Evolutionary conservation across 2,888 invertebrate genomes (phyloP).

Genomic region (Ceriagrion tenellum): DNA sequence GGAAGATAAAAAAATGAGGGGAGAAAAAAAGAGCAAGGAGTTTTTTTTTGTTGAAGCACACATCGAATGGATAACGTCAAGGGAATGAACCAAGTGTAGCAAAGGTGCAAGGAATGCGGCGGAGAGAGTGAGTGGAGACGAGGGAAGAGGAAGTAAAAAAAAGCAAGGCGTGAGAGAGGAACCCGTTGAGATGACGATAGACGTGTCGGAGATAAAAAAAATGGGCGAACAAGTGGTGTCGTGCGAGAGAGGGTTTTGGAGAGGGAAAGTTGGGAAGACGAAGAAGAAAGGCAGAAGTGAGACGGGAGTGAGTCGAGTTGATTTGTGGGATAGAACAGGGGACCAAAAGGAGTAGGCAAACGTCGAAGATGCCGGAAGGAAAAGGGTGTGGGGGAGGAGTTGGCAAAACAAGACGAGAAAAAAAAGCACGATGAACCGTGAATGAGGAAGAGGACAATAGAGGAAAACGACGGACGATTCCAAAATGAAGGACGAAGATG

Average conservation of each 20-base stretch:
- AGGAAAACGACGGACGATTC: not conserved
- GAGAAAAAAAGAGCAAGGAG: not conserved
- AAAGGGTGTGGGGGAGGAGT: not conserved
- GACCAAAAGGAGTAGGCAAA: not conserved
- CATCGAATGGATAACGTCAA: not conserved
- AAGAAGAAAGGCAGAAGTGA: not conserved
- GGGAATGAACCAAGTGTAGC: not conserved
- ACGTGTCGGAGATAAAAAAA: not conserved
- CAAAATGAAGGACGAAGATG: not conserved
- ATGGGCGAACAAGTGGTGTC: not conserved
- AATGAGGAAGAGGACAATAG: not conserved
- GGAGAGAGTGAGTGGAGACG: not conserved
- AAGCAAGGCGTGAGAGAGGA: not conserved
- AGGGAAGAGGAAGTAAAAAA: not conserved
- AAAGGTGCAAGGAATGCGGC: not conserved
- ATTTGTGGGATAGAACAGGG: not conserved
- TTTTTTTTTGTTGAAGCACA: not conserved
- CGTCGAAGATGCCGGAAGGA: not conserved
- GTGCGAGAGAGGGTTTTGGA: not conserved
- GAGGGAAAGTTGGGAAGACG: not conserved
- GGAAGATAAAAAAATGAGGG: not conserved
- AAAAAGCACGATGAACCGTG: no score
- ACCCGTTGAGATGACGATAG: not conserved
- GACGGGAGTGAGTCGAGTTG: not conserved
- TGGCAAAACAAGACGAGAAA: no score